These are phyloP conservation scores for Otolemur garnettii DNA, from an alignment of 2,113 vertebrate species.

Conservation along the genomic window DNA sequence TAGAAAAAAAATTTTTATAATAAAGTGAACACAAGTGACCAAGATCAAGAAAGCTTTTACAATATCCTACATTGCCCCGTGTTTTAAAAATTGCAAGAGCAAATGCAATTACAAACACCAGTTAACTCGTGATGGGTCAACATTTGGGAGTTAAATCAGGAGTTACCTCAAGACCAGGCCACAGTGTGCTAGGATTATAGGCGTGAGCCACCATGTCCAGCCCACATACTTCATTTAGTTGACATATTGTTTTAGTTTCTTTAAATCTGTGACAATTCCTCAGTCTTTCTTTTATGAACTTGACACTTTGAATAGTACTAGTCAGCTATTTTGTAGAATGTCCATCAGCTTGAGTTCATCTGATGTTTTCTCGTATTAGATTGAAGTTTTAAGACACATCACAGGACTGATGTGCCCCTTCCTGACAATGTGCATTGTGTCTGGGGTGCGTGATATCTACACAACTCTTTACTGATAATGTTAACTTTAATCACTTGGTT, in stretches of 20 bases:
- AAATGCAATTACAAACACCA: too few relatives aligned
- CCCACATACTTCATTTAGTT: neutral
- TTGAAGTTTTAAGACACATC: neutral
- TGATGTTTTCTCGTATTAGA: neutral
- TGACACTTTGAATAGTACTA: neutral
- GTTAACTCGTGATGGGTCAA: too few relatives aligned
- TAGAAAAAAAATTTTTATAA: too few relatives aligned
- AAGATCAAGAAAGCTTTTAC: too few relatives aligned
- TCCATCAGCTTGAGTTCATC: neutral
- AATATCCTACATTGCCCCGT: too few relatives aligned
- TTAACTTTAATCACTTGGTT: neutral
- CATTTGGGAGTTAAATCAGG: too few relatives aligned
- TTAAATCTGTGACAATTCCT: conserved; percentile 5
- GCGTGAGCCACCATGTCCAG: too few relatives aligned
- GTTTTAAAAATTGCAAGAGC: too few relatives aligned
- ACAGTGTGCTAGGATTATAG: too few relatives aligned
- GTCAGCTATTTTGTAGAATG: neutral
- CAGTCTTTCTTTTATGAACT: neutral
- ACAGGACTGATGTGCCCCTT: neutral
- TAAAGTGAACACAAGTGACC: too few relatives aligned
- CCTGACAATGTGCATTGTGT: neutral
- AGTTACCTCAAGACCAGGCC: too few relatives aligned
- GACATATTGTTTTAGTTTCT: neutral
- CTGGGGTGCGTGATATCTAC: neutral
- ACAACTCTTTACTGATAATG: neutral